phyloP scores from a whole-genome alignment of 2,113 vertebrate species.

The Geococcyx californianus region DNA sequence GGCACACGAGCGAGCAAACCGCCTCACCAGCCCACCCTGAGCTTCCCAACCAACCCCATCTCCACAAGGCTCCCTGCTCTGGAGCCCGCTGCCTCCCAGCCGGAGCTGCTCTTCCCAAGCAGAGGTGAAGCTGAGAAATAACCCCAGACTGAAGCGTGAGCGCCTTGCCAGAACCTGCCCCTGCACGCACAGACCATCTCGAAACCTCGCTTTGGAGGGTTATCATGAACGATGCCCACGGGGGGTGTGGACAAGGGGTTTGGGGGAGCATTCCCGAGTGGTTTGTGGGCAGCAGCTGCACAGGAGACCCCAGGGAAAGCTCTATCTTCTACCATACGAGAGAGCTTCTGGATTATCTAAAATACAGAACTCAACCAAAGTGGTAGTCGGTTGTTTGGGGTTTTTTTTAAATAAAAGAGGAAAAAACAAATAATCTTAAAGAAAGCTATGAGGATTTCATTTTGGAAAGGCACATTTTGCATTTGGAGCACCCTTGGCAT shows the following conservation, averaged over 20 bases:
- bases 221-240: accelerated
- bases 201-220: background rate
- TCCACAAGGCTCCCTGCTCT: background rate
- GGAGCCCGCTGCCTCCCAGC: background rate
- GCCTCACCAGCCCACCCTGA: background rate
- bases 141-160: accelerated
- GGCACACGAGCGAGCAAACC: accelerated
- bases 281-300: background rate
- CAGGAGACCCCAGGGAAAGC: background rate
- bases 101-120: background rate
- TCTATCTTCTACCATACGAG: background rate
- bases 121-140: background rate
- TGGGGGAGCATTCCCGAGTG: background rate
- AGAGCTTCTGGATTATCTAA: background rate
- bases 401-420: background rate
- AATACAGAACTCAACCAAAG: background rate
- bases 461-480: background rate
- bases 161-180: background rate
- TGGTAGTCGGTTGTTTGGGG: no score
- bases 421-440: background rate
- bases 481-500: background rate
- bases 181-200: accelerated
- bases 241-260: background rate
- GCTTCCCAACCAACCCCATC: background rate
- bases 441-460: background rate